phyloP scores from a whole-genome alignment of 1,140 invertebrate genomes.

The Chrysopa pallens region DNA sequence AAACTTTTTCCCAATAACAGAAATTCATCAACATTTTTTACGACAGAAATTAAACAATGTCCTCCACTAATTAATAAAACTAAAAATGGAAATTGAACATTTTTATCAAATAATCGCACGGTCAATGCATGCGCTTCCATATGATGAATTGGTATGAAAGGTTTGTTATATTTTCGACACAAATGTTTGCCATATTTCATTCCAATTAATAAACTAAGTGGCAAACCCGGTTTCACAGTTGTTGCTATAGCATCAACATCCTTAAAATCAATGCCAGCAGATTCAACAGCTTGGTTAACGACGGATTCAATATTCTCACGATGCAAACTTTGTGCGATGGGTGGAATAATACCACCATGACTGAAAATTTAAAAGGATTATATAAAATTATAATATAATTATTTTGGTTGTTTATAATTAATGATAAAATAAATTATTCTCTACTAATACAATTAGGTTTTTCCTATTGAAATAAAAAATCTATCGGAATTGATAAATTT shows the following conservation, averaged over 20 bases:
- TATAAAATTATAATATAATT: too few species aligned
- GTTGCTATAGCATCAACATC: constrained; percentile 82
- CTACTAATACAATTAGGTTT: too few species aligned
- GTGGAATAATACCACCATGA: constrained; percentile 81
- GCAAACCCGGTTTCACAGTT: constrained; percentile 74
- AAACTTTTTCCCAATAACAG: constrained; percentile 54
- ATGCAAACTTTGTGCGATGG: constrained; percentile 68
- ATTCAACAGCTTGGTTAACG: constrained; percentile 46
- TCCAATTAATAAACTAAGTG: constrained; percentile 63
- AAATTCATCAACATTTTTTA: constrained; percentile 57
- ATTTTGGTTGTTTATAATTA: too few species aligned
- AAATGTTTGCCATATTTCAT: constrained; percentile 70
- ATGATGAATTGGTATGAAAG: constrained; percentile 91
- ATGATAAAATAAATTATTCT: too few species aligned
- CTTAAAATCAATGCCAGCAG: constrained; percentile 42
- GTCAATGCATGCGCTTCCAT: constrained; percentile 98
- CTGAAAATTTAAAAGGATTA: constrained; percentile 27
- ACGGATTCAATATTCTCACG: constrained; percentile 54
- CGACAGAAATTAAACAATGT: constrained; percentile 71
- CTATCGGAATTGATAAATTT: too few species aligned
- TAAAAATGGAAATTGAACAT: constrained; percentile 74
- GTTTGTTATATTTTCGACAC: constrained; percentile 47
- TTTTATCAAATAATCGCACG: constrained; percentile 42
- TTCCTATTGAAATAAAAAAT: too few species aligned
- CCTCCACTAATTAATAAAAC: constrained; percentile 82